These are phyloP conservation scores for Epinotia demarniana DNA, from an alignment of 2,888 invertebrate genomes.

Conservation along the genomic window DNA sequence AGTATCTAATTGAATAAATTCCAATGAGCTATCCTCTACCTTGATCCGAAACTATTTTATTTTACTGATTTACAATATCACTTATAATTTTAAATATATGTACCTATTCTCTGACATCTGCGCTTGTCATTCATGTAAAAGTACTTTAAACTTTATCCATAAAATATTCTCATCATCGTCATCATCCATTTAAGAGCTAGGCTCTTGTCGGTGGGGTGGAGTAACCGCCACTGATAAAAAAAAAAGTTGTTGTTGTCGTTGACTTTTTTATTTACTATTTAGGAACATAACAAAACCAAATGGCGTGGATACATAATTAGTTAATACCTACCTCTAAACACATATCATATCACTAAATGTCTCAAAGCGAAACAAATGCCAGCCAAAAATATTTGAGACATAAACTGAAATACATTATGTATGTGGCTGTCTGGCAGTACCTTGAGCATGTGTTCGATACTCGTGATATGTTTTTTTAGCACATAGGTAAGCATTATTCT, in stretches of 20 bases:
- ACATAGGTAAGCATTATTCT: conserved; percentile 12
- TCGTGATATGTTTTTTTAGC: conserved; percentile 35
- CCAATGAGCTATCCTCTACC: conserved; percentile 64
- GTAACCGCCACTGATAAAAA: too few relatives aligned
- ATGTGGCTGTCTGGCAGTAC: conserved; percentile 41
- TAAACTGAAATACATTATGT: conserved; percentile 44
- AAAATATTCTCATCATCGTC: not conserved
- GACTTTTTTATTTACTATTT: not conserved
- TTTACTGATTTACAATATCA: conserved; percentile 49
- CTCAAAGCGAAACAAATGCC: conserved; percentile 48
- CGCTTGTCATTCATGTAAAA: not conserved
- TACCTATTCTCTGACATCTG: not conserved
- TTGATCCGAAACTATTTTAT: conserved; percentile 70
- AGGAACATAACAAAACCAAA: not conserved
- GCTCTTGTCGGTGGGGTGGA: too few relatives aligned
- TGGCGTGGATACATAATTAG: not conserved
- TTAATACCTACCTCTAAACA: conserved; percentile 48
- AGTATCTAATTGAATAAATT: conserved; percentile 58
- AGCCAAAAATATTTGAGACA: conserved; percentile 48
- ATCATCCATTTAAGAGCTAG: too few relatives aligned
- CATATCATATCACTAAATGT: conserved; percentile 46
- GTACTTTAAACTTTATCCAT: not conserved
- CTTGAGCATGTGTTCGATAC: conserved; percentile 35
- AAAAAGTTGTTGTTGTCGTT: too few relatives aligned
- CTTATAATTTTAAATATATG: conserved; percentile 48